Percentiles rank a stretch among this genome's conserved stretches.
These are phyloP conservation scores for Cotesia glomerata DNA, from an alignment of 1,140 invertebrate genomes.

Conservation along the genomic window DNA sequence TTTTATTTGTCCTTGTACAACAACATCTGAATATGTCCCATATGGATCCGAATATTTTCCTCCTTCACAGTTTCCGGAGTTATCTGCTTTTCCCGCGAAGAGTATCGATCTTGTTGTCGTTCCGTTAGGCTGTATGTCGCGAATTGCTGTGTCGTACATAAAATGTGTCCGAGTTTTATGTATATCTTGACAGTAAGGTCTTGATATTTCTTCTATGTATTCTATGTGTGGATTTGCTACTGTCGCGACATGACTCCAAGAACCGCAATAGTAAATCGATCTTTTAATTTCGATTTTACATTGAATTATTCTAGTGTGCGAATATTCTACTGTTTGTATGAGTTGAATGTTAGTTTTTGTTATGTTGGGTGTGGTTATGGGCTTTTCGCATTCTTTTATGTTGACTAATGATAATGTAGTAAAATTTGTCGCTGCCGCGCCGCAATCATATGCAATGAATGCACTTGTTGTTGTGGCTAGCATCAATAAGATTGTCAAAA, in stretches of 20 bases:
- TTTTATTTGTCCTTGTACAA: constrained; percentile 8
- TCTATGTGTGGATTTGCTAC: not conserved
- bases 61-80: constrained; percentile 2
- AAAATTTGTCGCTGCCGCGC: not conserved
- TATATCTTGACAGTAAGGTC: not conserved
- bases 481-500: too few species aligned
- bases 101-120: not conserved
- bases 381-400: constrained; percentile 16
- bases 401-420: constrained; percentile 9
- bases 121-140: not conserved
- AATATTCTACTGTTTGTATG: constrained; percentile 15
- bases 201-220: constrained; percentile 14
- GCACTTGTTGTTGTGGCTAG: too few species aligned
- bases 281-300: constrained; percentile 21
- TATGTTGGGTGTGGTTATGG: not conserved
- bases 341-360: constrained; percentile 6
- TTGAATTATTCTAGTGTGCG: constrained; percentile 2
- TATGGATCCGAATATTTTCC: constrained; percentile 14
- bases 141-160: not conserved
- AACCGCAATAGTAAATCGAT: constrained; percentile 21
- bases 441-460: constrained; percentile 17
- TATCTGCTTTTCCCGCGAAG: not conserved
- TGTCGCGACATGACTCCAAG: constrained; percentile 3
- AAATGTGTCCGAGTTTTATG: not conserved
- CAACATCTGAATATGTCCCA: constrained; percentile 13